phyloP scores from a whole-genome alignment of 2,888 invertebrate species.

The Muscina levida region DNA sequence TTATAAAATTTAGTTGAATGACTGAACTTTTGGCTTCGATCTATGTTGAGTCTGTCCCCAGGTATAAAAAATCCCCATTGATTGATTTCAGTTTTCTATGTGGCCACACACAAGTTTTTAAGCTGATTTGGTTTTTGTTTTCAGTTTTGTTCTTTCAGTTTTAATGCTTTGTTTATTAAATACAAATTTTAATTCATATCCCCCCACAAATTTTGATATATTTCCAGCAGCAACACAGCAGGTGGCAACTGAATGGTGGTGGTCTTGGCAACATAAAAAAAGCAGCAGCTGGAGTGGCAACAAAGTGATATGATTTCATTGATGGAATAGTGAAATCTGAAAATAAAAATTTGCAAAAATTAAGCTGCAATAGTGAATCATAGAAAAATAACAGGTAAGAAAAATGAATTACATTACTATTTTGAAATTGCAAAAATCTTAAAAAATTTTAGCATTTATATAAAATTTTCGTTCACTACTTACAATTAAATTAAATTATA shows the following conservation, averaged over 20 bases:
- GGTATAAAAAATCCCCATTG: too few relatives aligned
- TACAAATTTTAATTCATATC: slow-evolving; percentile 48
- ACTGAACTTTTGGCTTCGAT: not conserved
- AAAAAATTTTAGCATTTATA: too few relatives aligned
- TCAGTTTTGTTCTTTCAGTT: slow-evolving; percentile 16
- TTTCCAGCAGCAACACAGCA: slow-evolving; percentile 55
- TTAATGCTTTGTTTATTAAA: slow-evolving; percentile 30
- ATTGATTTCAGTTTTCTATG: slow-evolving; percentile 23
- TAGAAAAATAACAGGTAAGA: slow-evolving; percentile 23
- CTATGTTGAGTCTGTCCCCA: not conserved
- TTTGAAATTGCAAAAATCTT: too few relatives aligned
- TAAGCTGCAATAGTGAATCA: not conserved
- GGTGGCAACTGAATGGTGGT: slow-evolving; percentile 51
- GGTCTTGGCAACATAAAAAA: slow-evolving; percentile 25
- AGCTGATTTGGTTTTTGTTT: slow-evolving; percentile 48
- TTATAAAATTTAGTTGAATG: not conserved
- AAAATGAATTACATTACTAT: too few relatives aligned
- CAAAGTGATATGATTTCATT: slow-evolving; percentile 26
- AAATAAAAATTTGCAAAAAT: not conserved
- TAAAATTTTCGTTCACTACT: too few relatives aligned
- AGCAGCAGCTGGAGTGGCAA: not conserved
- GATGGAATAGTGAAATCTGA: slow-evolving; percentile 31
- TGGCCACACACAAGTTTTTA: slow-evolving; percentile 41
- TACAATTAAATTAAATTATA: too few relatives aligned
- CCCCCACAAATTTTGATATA: slow-evolving; percentile 45